Evolutionary conservation across 2,797 vertebrate genomes (phyloP).

Genomic region (Micromesistius poutassou): DNA sequence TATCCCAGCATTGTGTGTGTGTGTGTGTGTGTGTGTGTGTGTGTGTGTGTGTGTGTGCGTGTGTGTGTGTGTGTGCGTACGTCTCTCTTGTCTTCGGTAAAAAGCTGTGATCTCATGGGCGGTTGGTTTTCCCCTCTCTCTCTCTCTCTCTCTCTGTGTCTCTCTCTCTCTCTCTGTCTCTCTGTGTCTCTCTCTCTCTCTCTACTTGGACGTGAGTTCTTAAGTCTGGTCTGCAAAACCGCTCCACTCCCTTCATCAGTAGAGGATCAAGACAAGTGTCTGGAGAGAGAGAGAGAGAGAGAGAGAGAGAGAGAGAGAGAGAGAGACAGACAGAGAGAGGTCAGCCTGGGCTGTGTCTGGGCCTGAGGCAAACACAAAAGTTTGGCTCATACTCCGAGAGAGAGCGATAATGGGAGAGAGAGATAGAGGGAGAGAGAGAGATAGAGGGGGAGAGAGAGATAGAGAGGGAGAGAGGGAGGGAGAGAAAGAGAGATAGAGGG

Average conservation of each 20-base stretch:
- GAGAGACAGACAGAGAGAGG: background rate
- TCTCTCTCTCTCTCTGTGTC: too few relatives aligned
- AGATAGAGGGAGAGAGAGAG: too few relatives aligned
- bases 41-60: conserved; percentile 1
- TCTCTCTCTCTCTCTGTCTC: background rate
- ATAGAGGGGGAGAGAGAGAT: too few relatives aligned
- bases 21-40: conserved; percentile 3
- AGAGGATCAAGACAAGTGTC: background rate
- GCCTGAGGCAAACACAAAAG: too few relatives aligned
- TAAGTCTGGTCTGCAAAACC: background rate
- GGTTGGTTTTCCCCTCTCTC: background rate
- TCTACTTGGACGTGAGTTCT: background rate
- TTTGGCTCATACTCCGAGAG: too few relatives aligned
- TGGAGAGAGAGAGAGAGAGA: background rate
- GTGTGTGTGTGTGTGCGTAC: conserved; percentile 7
- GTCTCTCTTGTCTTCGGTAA: background rate
- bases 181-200: background rate
- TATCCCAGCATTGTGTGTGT: background rate
- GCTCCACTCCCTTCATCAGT: background rate
- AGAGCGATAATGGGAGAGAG: too few relatives aligned
- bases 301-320: background rate
- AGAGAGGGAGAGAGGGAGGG: too few relatives aligned
- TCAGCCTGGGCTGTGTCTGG: too few relatives aligned
- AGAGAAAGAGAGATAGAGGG: too few relatives aligned
- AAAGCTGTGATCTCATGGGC: background rate